Base-by-base conservation (phyloP, 2,888 invertebrate species). In the Ephialtes manifestator region DNA sequence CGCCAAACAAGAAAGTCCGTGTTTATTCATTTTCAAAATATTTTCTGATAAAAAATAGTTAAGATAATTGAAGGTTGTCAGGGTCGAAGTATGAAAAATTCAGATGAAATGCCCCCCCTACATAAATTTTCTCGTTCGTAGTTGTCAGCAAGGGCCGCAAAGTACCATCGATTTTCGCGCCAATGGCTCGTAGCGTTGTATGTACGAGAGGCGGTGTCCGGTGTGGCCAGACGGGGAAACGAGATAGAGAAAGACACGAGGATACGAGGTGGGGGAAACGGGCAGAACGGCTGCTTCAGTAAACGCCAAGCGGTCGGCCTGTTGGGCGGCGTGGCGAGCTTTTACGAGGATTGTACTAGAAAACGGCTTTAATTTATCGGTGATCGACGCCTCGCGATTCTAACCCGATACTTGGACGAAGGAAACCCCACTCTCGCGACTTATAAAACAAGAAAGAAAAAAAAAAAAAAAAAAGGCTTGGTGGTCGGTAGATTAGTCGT, bases 251-350 rank as follows among this genome's bases (percentile, higher is more conserved):
- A n/a, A n/a, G n/a, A n/a, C n/a, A n/a, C n/a, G n/a, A n/a, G n/a
- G n/a, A n/a, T n/a, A n/a, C n/a, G n/a, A n/a, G n/a, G n/a, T n/a
- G n/a, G n/a, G 82, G 58, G 63, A 39, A 68, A 46, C 82, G 81
- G 80, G 78, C 68, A 72, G 84, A 81, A 80, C 86, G 84, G 84
- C 81, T 86, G 88, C 87, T 86, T 88, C 88, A 88, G 89, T 89
- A 87, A 89, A 89, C 88, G 89, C 89, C 89, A 88, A 89, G 89
- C 89, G 87, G 81, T 89, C 86, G 88, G 88, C 81, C 87, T 88
- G 85, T 48, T 79, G 78, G 88, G 84, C 83, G 83, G 88, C 81
- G 78, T 80, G 81, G 80, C 81, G 81, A 77, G 79, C 83, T 85
- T 77, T 87, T 81, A 84, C 83, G 77, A 82, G 71, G 71, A 84